phyloP scores from a whole-genome alignment of 2,888 invertebrate genomes.

The Spisula solida region DNA sequence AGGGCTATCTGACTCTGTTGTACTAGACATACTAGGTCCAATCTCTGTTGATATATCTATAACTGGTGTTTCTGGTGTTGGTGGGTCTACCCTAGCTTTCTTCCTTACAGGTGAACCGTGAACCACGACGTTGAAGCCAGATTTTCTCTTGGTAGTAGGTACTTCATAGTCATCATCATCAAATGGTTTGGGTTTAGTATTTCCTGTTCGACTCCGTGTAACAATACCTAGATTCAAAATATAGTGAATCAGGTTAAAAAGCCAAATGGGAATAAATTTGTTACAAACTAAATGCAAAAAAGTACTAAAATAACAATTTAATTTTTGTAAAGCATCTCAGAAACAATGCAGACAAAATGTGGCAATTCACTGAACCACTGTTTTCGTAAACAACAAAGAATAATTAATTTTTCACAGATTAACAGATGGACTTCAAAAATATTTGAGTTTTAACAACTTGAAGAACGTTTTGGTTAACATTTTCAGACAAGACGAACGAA shows the following conservation, averaged over 20 bases:
- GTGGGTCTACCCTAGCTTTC: slow-evolving; percentile 33
- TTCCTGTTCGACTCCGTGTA: slow-evolving; percentile 66
- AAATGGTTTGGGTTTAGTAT: slow-evolving; percentile 62
- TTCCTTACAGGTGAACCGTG: slow-evolving; percentile 23
- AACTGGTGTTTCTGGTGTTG: background rate
- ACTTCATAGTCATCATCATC: slow-evolving; percentile 55
- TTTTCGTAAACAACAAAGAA: too few species aligned
- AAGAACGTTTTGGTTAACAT: too few species aligned
- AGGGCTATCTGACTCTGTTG: background rate
- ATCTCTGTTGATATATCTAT: slow-evolving; percentile 19
- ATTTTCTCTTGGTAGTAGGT: slow-evolving; percentile 48
- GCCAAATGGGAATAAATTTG: background rate
- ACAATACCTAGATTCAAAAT: slow-evolving; percentile 52
- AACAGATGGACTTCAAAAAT: too few species aligned
- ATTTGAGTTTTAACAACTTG: too few species aligned
- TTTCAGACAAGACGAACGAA: too few species aligned
- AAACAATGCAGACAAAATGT: too few species aligned
- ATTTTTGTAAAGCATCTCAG: too few species aligned
- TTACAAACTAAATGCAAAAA: too few species aligned
- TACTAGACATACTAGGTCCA: background rate
- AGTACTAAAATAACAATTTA: too few species aligned
- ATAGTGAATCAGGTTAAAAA: background rate
- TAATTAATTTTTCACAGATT: too few species aligned
- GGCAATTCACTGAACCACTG: too few species aligned
- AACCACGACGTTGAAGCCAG: background rate